phyloP scores from a whole-genome alignment of 2,113 vertebrate genomes.

The Corydoras sp. region DNA sequence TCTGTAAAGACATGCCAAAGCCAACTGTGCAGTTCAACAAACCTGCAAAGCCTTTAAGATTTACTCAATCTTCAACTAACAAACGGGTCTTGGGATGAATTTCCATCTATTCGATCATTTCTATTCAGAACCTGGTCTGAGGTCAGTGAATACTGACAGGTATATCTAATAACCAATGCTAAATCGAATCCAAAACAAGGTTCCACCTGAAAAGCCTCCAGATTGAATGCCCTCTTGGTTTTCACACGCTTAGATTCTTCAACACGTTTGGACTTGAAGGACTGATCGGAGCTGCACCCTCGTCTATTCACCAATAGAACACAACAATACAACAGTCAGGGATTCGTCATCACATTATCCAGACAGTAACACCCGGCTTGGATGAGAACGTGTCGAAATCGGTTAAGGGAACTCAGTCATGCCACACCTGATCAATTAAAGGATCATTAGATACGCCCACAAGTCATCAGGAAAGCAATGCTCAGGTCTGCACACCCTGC shows the following conservation, averaged over 20 bases:
- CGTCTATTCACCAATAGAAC: slow-evolving; percentile 12
- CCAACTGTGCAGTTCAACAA: no score
- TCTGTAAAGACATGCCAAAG: no score
- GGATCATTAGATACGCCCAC: not conserved
- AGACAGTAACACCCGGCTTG: slow-evolving; percentile 16
- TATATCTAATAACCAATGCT: no score
- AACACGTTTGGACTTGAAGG: slow-evolving; percentile 40
- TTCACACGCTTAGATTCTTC: not conserved
- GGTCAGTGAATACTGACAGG: no score
- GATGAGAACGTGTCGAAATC: not conserved
- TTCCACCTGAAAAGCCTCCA: not conserved
- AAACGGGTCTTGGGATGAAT: not conserved
- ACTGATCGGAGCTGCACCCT: slow-evolving; percentile 18
- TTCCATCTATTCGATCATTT: not conserved
- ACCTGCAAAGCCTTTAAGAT: not conserved
- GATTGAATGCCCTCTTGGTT: not conserved
- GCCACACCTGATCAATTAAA: slow-evolving; percentile 24
- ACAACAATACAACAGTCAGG: not conserved
- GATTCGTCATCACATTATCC: slow-evolving; percentile 12
- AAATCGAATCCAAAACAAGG: not conserved
- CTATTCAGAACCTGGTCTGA: no score
- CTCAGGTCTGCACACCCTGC: not conserved
- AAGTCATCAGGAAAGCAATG: not conserved
- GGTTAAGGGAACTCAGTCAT: not conserved
- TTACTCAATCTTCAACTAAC: not conserved